Evolutionary conservation across 1,140 invertebrate genomes (phyloP).

Genomic region (Sarcophaga peregrina): DNA sequence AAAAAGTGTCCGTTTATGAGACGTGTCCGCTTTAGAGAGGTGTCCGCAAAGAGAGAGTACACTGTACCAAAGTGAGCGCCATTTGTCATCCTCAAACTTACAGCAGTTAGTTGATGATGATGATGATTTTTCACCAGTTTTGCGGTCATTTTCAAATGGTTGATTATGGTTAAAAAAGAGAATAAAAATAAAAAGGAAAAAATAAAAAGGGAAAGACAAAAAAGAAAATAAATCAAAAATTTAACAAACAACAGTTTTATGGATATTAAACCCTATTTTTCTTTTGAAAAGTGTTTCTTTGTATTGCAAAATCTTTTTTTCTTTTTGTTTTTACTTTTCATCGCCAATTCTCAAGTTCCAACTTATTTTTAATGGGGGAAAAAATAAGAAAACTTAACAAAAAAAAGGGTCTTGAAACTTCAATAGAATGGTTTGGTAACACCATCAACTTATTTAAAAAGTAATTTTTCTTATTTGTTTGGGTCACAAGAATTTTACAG

Average conservation of each 20-base stretch:
- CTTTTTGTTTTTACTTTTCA: not conserved
- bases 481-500: no score
- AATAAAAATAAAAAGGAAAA: not conserved
- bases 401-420: no score
- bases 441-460: no score
- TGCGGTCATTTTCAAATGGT: constrained; percentile 6
- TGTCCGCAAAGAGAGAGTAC: no score
- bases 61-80: no score
- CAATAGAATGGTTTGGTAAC: no score
- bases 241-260: not conserved
- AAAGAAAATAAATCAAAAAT: not conserved
- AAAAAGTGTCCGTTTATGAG: no score
- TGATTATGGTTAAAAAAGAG: not conserved
- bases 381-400: no score
- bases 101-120: not conserved
- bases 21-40: no score
- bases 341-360: not conserved
- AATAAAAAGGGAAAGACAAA: not conserved
- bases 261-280: not conserved
- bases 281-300: not conserved
- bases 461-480: no score
- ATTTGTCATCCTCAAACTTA: no score
- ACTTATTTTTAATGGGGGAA: not conserved
- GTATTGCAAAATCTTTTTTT: not conserved
- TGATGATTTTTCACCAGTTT: not conserved